Evolutionary conservation across 1,140 invertebrate species (phyloP).

Genomic region (Diuraphis noxia): DNA sequence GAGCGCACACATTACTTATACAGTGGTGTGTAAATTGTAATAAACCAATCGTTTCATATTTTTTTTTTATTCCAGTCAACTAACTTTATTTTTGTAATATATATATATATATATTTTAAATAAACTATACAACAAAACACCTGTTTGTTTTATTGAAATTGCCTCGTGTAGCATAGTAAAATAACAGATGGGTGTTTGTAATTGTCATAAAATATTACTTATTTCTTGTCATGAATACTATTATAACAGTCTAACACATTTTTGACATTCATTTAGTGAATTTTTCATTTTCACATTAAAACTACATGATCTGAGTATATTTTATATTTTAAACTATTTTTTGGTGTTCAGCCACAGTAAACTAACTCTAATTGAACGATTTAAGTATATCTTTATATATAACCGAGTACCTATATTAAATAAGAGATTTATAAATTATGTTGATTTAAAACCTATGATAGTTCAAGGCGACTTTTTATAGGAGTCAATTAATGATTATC

Average conservation of each 20-base stretch:
- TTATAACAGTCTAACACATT: constrained; percentile 15
- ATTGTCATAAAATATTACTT: constrained; percentile 45
- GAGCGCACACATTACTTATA: not conserved
- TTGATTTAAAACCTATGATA: too few species aligned
- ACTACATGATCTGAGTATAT: not conserved
- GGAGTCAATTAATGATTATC: too few species aligned
- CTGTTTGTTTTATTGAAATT: constrained; percentile 44
- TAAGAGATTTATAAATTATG: too few species aligned
- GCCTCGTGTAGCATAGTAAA: not conserved
- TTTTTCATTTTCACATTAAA: not conserved
- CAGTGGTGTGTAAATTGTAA: constrained; percentile 39
- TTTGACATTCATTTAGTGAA: constrained; percentile 14
- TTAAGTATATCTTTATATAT: not conserved
- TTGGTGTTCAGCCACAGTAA: not conserved
- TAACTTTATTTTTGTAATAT: not conserved
- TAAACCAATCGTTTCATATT: constrained; percentile 41
- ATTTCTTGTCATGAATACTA: constrained; percentile 2
- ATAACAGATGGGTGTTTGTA: constrained; percentile 37
- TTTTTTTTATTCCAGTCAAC: constrained; percentile 44
- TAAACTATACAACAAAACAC: constrained; percentile 36
- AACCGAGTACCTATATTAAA: not conserved
- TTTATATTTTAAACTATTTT: not conserved
- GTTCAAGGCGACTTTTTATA: too few species aligned
- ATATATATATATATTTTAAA: constrained; percentile 26
- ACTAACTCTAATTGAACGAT: not conserved